phyloP scores from a whole-genome alignment of 2,888 invertebrate genomes.

The Chorisops tibialis region DNA sequence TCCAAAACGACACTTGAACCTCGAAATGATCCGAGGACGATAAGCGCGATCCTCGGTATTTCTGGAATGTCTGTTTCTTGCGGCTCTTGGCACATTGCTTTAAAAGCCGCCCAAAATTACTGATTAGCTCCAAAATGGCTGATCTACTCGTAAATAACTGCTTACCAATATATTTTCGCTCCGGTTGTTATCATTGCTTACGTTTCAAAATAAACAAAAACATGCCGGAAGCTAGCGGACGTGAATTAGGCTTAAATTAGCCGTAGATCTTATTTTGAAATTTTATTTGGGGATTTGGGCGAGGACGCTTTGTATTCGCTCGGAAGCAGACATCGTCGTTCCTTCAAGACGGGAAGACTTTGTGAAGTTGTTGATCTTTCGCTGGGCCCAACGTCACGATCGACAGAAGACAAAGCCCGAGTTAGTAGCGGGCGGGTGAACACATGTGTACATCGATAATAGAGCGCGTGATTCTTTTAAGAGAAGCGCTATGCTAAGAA shows the following conservation, averaged over 20 bases:
- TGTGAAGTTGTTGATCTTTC: no score
- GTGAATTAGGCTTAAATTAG: constrained; percentile 15
- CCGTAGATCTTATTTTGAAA: constrained; percentile 6
- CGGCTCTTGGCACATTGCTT: neutral
- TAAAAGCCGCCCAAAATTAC: neutral
- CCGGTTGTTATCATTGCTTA: neutral
- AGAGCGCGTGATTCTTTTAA: neutral
- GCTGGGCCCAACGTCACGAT: no score
- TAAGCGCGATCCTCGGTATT: neutral
- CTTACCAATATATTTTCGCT: constrained; percentile 1
- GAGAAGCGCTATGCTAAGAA: neutral
- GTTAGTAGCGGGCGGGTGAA: no score
- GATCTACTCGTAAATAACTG: neutral
- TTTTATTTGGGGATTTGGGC: neutral
- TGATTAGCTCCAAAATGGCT: neutral
- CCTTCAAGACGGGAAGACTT: no score
- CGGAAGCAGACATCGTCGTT: no score
- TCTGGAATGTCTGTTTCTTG: neutral
- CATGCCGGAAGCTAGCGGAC: constrained; percentile 13
- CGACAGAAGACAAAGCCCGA: no score
- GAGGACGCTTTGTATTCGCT: no score
- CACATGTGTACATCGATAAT: no score
- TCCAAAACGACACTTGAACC: neutral
- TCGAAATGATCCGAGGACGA: neutral
- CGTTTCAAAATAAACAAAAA: constrained; percentile 13